Base-by-base conservation (phyloP, 1,140 invertebrate species). In the Frieseomelitta varia region DNA sequence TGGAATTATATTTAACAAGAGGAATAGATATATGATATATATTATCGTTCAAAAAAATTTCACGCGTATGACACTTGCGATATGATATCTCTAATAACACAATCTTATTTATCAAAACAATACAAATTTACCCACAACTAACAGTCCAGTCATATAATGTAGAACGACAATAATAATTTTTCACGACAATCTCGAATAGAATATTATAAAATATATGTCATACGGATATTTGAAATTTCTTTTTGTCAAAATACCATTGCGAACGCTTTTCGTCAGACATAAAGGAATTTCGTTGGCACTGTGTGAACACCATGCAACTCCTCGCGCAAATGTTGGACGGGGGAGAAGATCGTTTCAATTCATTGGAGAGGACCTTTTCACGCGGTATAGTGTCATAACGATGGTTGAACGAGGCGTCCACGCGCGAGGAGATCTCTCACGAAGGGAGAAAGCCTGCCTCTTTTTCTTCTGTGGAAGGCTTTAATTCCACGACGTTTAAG, bases 401-500 rank as follows among this genome's bases (percentile, higher is more conserved):
- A 82, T 68, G 55, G n/a, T 47, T 56, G 51, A 76, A 56, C 63
- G 72, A 68, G 27, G 15, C 3, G 14, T 21, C 58, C 58, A 75
- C 71, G 79, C 71, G 71, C 34, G 27, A 61, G 47, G 0, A 39
- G 39, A 39, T n/a, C n/a, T 47, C 51, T 79, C 65, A 55, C 19
- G 27, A 47, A 39, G 19, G 24, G 69, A 8, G 65, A 34, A 19
- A 4, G 58, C 17, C n/a, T 39, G 8, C 19, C 55, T 30, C 51
- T 58, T 53, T 12, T 34, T 19, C 75, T 61, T 61, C n/a, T 14
- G 58, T 61, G 58, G 12, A 71, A 53, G 65, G 34, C 73, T 65
- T 82, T 82, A 82, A 82, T 82, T 69, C 63, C 81, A 61, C 58
- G 58, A 61, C 24, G 63, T 76, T 82, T 76, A 76, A 76, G 53